phyloP scores from a whole-genome alignment of 1,140 invertebrate genomes.

The Drosophila miranda region DNA sequence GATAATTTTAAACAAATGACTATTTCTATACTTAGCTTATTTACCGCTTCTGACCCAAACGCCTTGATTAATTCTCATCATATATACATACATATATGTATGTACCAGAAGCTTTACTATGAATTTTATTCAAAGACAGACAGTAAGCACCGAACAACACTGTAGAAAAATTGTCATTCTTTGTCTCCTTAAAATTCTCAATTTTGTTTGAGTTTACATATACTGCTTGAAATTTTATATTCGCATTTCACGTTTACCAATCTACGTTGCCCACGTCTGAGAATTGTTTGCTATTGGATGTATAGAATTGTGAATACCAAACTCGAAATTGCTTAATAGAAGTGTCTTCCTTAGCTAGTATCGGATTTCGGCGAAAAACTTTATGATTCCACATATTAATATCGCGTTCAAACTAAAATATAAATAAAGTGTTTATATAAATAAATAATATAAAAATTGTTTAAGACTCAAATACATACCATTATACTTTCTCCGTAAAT shows the following conservation, averaged over 20 bases:
- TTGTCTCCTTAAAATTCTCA: too few species aligned
- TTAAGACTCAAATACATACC: constrained; percentile 83
- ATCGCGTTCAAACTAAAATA: constrained; percentile 90
- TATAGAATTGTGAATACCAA: constrained; percentile 96
- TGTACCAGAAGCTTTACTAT: too few species aligned
- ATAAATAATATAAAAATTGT: not conserved
- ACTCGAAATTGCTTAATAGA: constrained; percentile 88
- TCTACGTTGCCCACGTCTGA: constrained; percentile 1
- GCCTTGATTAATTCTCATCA: too few species aligned
- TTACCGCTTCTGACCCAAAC: too few species aligned
- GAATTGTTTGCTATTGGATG: constrained; percentile 87
- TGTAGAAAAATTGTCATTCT: too few species aligned
- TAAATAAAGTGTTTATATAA: not conserved
- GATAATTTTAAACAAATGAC: too few species aligned
- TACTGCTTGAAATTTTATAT: too few species aligned
- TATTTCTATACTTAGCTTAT: too few species aligned
- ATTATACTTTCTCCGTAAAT: constrained; percentile 89
- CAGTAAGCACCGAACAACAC: too few species aligned
- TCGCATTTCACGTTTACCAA: constrained; percentile 26
- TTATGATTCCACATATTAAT: constrained; percentile 95
- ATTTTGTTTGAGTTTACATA: too few species aligned
- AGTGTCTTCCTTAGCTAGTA: constrained; percentile 90
- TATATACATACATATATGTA: too few species aligned
- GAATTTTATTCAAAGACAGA: too few species aligned
- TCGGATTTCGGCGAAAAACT: constrained; percentile 87